Evolutionary conservation across 1,140 invertebrate species (phyloP), one percentile per base, ranked within the genome.

Genomic region (Macrosteles quadrilineatus): DNA sequence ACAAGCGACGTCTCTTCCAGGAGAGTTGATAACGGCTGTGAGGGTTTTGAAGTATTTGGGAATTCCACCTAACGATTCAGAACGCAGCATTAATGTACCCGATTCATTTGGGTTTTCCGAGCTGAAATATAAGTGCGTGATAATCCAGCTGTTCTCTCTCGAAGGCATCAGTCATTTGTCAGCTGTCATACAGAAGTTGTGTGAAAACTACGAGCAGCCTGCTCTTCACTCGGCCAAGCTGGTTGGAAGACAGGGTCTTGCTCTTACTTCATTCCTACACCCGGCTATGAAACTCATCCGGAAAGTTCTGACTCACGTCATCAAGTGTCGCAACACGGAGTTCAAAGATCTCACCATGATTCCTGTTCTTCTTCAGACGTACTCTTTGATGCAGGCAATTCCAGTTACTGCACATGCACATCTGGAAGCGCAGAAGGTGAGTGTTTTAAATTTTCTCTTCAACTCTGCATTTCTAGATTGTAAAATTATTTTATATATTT

Each of bases 341-440:
- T 98, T 94, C 76, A 91, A 94, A 73, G 96, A 98, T 82, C 78
- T 96, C 23, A 95, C 94, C 0, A 85, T 90, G 1, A 87, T 98
- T 4, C 87, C 91, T 12, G 85, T 92, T 1, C 79, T 98, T 23
- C 82, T 98, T 17, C 90, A 92, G 72, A 88, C 92, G 0, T 96
- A 95, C 75, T 91, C 90, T 29, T 83, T 98, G 21, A 85, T 94
- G 50, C 88, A 90, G 75, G 87, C 91, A 17, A 90, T 93, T 71
- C 93, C 95, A 0, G 75, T 81, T 0, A 71, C 62, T 43, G 81
- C 82, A 25, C 85, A 89, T 17, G 85, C 86, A 1, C 86, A 85
- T 70, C 76, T 80, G 23, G 85, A 88, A 53, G 86, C 90, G 2
- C 84, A 87, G n/a, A 82, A 85, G 74, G 86, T 59, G 12, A 36